A percentile compares a stretch with the other conserved stretches of the same genome.
These are phyloP conservation scores for Spodoptera littoralis DNA, from an alignment of 2,888 invertebrate genomes.

Conservation along the genomic window DNA sequence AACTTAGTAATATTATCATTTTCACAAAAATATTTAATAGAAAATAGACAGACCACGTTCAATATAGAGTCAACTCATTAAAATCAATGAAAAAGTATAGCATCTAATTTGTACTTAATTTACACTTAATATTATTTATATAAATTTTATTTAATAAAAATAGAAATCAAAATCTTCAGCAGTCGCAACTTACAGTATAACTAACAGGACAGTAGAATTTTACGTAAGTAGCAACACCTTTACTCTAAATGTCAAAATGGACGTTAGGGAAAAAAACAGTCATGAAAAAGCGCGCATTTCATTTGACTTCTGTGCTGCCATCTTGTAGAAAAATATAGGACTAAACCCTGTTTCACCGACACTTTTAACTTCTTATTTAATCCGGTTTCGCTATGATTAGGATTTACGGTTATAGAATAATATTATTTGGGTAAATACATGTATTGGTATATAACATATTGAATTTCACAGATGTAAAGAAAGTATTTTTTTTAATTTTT, in stretches of 20 bases:
- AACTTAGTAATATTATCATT: too few relatives aligned
- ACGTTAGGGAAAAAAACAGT: constrained; percentile 65
- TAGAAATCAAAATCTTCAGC: too few relatives aligned
- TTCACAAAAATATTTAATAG: too few relatives aligned
- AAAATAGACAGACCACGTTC: too few relatives aligned
- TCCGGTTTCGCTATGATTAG: neutral
- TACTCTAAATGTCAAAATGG: constrained; percentile 68
- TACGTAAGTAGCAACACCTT: constrained; percentile 62
- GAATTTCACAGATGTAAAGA: too few relatives aligned
- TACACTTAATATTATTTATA: too few relatives aligned
- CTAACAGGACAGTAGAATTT: constrained; percentile 50
- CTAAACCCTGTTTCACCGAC: constrained; percentile 60
- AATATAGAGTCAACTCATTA: too few relatives aligned
- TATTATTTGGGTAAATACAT: neutral
- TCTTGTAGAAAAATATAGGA: constrained; percentile 59
- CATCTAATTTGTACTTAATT: too few relatives aligned
- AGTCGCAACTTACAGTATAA: neutral
- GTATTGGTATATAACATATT: too few relatives aligned
- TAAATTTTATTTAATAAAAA: too few relatives aligned
- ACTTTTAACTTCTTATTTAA: neutral
- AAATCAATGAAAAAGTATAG: too few relatives aligned
- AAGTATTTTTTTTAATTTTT: too few relatives aligned
- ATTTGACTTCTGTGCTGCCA: constrained; percentile 66
- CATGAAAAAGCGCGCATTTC: constrained; percentile 75
- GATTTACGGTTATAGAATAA: neutral